Percentiles rank a stretch among this genome's conserved stretches.
Conservation (phyloP, 2,888 invertebrate genomes). For the Luperina nickerlii region DNA sequence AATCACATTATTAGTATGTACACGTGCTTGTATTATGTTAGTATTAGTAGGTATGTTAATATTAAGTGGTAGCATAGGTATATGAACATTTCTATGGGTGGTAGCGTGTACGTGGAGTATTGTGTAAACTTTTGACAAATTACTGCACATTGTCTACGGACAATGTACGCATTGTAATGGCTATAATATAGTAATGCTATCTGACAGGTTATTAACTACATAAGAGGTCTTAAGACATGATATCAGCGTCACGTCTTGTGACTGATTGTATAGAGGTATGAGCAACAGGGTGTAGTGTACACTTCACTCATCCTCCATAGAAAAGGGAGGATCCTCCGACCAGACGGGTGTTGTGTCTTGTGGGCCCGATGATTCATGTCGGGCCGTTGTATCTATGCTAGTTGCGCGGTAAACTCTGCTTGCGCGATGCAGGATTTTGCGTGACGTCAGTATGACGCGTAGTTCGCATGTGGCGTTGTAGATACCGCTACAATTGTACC, state of each 20-base stretch:
- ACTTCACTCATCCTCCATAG: too few species aligned
- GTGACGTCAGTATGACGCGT: too few species aligned
- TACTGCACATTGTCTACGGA: slow-evolving; percentile 16
- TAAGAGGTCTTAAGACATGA: slow-evolving; percentile 6
- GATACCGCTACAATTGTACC: not conserved
- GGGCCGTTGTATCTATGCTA: too few species aligned
- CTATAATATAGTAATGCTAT: not conserved
- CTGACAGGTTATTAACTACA: slow-evolving; percentile 11
- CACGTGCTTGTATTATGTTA: not conserved
- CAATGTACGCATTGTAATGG: not conserved
- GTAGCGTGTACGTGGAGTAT: slow-evolving; percentile 5
- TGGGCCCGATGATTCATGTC: too few species aligned
- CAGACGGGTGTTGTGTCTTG: too few species aligned
- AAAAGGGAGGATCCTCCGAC: too few species aligned
- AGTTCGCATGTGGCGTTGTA: too few species aligned
- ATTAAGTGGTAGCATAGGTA: not conserved
- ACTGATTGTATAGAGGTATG: not conserved
- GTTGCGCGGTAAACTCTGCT: too few species aligned
- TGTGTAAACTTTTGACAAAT: slow-evolving; percentile 37
- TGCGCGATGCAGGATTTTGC: too few species aligned
- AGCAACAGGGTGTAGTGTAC: too few species aligned
- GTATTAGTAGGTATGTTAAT: not conserved
- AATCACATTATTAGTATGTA: not conserved
- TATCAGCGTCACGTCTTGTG: slow-evolving; percentile 17
- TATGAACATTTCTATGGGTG: too few species aligned